Evolutionary conservation across 2,797 vertebrate species (phyloP), one percentile per base, ranked within the genome.

Genomic region (Phalloptychus januarius): DNA sequence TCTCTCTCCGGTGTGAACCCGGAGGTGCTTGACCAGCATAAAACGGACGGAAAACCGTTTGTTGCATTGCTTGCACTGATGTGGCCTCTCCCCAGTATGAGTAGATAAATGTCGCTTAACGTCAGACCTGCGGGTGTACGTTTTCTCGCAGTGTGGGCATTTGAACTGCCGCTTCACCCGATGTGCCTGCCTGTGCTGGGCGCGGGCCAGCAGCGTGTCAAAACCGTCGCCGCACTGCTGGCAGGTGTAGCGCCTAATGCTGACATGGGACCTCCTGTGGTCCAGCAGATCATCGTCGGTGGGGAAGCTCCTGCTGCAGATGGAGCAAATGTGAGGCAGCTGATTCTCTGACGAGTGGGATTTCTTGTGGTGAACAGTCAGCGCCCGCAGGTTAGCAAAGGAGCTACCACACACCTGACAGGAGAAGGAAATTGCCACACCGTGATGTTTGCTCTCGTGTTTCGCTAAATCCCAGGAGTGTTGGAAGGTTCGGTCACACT

Each of bases 391-490:
- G 82, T 96, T 95, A 1, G 91, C 1, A 31, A 95, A 96, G 71
- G 90, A 82, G 80, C 76, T 85, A 18, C 74, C 46, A 3, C 96
- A 96, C 70, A 91, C 40, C 77, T 81, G 83, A 80, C 96, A 96
- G 61, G 91, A 76, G 91, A 96, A 96, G 0, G 92, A 87, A 36
- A 93, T 76, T 38, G 91, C 87, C 63, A 85, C 74, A 4, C 93
- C 93, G 4, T 94, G 94, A 56, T 92, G 85, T 52, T 94, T 95
- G 8, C 92, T 89, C 83, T 95, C 89, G 31, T 96, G 96, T 76
- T 95, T 96, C 4, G 92, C 92, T 82, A 96, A 88, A 74, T 96
- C 96, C 96, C 95, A 96, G 0, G 95, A 93, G 86, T 96, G 95
- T 91, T 96, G 95, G 90, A 96, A 96, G 69, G 95, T 95, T 12